Percentiles rank a stretch among this genome's conserved stretches.
Conservation (phyloP, 2,888 invertebrate species). For the Dasypolia templi region DNA sequence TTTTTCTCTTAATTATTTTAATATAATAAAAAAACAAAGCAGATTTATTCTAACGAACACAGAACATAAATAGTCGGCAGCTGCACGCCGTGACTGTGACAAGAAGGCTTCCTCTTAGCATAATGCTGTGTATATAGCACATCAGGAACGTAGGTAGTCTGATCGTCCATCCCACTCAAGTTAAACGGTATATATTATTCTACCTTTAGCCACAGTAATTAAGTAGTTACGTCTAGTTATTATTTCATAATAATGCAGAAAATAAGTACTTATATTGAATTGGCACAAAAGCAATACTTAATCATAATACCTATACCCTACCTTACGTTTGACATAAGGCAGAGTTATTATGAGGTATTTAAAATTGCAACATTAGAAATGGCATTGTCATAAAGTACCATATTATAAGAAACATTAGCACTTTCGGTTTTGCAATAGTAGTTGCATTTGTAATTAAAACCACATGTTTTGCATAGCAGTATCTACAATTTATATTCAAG, state of each 20-base stretch:
- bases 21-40: too few species aligned
- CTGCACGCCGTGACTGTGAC: too few species aligned
- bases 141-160: neutral
- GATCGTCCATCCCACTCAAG: neutral
- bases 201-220: neutral
- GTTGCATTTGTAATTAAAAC: slow-evolving; percentile 24
- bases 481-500: slow-evolving; percentile 30
- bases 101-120: too few species aligned
- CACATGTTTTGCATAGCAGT: slow-evolving; percentile 16
- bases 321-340: neutral
- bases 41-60: too few species aligned
- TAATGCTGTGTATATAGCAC: too few species aligned
- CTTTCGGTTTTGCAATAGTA: neutral
- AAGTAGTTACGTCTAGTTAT: neutral
- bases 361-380: neutral
- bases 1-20: too few species aligned
- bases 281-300: neutral
- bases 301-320: neutral
- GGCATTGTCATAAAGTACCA: neutral
- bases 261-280: neutral
- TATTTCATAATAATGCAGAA: neutral
- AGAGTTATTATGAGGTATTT: neutral
- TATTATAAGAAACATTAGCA: neutral
- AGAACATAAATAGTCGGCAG: too few species aligned
- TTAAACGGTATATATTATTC: neutral